Conservation (phyloP, 1,140 invertebrate genomes). For the Belonocnema kinseyi region DNA sequence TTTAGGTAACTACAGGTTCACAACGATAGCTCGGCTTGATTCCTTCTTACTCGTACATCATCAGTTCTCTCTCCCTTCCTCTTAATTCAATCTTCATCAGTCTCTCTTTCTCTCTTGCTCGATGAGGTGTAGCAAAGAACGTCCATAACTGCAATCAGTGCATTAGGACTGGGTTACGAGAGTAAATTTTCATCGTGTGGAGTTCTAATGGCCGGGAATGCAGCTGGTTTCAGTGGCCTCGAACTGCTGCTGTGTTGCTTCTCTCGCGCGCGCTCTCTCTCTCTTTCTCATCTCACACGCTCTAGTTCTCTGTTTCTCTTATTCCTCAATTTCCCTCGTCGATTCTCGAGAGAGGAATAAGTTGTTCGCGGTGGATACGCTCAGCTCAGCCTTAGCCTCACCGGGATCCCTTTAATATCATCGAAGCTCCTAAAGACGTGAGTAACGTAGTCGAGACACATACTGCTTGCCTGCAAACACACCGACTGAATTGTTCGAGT, state of each 20-base stretch:
- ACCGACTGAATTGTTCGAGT: neutral
- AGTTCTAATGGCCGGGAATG: conserved; percentile 75
- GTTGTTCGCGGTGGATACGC: conserved; percentile 68
- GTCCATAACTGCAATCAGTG: conserved; percentile 71
- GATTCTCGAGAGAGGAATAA: conserved; percentile 53
- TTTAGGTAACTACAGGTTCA: conserved; percentile 57
- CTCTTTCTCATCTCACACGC: conserved; percentile 25
- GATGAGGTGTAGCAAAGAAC: conserved; percentile 54
- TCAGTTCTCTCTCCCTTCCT: conserved; percentile 28
- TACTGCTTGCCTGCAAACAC: neutral
- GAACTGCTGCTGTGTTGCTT: conserved; percentile 40
- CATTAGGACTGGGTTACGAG: conserved; percentile 75
- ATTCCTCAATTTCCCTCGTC: conserved; percentile 33
- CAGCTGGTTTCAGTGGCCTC: conserved; percentile 75
- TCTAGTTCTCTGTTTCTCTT: conserved; percentile 27
- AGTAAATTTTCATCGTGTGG: conserved; percentile 75
- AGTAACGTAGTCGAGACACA: conserved; percentile 28
- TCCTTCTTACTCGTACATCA: conserved; percentile 28
- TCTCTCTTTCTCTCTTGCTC: conserved; percentile 29
- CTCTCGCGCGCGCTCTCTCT: conserved; percentile 30
- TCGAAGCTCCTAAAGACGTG: conserved; percentile 48
- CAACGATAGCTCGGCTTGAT: conserved; percentile 50
- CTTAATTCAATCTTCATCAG: conserved; percentile 14
- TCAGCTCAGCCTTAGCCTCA: neutral
- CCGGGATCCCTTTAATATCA: conserved; percentile 62